These are phyloP conservation scores for Vireo altiloquus DNA, from an alignment of 2,113 vertebrate species.

Conservation along the genomic window DNA sequence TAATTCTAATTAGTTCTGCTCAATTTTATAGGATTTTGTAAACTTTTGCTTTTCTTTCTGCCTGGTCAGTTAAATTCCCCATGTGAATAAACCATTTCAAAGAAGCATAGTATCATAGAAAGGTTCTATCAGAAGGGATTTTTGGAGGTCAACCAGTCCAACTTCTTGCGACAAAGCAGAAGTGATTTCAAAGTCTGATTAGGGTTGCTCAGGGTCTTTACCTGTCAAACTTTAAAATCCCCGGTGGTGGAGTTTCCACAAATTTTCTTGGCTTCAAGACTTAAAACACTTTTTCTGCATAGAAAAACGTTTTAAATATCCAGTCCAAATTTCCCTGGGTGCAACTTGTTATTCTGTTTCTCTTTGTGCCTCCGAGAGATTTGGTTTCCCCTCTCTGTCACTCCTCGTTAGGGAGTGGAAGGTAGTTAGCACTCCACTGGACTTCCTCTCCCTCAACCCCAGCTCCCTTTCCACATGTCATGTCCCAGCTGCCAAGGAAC, in stretches of 20 bases:
- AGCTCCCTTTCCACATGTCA: not conserved
- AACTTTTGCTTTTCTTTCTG: constrained; percentile 1
- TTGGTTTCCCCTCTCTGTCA: not conserved
- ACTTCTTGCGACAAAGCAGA: not conserved
- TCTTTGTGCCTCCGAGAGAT: not conserved
- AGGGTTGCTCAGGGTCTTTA: not conserved
- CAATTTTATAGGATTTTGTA: not conserved
- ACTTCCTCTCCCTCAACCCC: not conserved
- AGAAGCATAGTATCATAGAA: not conserved
- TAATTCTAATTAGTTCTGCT: not conserved
- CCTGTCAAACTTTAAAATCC: constrained; percentile 5
- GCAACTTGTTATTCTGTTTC: not conserved
- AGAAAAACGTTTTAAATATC: not conserved
- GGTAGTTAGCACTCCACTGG: not conserved
- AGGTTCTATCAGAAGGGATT: not conserved
- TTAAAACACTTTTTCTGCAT: not conserved
- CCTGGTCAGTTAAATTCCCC: not conserved
- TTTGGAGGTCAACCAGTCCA: constrained; percentile 13
- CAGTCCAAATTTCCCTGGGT: not conserved
- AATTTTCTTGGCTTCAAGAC: not conserved
- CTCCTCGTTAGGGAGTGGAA: not conserved
- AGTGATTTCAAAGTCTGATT: constrained; percentile 34
- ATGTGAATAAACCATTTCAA: not conserved
- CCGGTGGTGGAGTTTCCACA: not conserved
- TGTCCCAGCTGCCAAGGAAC: not conserved